Percentiles rank a stretch among this genome's conserved stretches.
Conservation (phyloP, 2,797 vertebrate species). For the Rousettus madagascariensis region DNA sequence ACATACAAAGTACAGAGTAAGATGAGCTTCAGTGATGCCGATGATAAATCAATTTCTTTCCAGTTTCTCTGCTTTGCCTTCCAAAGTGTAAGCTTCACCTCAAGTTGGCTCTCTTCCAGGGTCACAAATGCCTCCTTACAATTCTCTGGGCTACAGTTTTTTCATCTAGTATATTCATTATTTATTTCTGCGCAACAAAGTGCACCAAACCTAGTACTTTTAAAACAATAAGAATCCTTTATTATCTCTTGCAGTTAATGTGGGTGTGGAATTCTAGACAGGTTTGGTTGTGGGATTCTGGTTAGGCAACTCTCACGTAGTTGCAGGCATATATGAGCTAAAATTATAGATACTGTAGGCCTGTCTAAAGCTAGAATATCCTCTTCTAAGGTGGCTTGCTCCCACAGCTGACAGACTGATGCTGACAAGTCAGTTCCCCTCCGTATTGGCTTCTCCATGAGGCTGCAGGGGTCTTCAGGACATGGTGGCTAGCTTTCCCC, state of each 20-base stretch:
- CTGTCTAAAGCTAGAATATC: neutral
- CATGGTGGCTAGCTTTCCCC: neutral
- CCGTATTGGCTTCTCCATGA: neutral
- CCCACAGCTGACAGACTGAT: neutral
- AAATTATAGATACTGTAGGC: neutral
- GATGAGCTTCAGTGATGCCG: neutral
- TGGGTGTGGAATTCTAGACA: neutral
- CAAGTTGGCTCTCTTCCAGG: neutral
- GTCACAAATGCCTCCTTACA: neutral
- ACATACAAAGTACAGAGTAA: neutral
- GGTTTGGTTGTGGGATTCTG: neutral
- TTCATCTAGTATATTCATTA: neutral
- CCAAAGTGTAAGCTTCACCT: neutral
- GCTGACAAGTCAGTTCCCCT: neutral
- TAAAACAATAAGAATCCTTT: neutral
- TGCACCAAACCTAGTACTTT: neutral
- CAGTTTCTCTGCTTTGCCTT: neutral
- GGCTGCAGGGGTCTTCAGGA: neutral
- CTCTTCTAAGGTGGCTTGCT: neutral
- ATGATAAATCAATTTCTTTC: neutral
- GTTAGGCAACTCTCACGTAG: neutral
- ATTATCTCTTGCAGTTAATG: neutral
- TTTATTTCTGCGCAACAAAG: conserved; percentile 27
- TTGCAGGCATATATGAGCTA: neutral
- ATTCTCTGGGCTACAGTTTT: neutral